phyloP scores from a whole-genome alignment of 1,140 invertebrate genomes.

The Temnothorax longispinosus region DNA sequence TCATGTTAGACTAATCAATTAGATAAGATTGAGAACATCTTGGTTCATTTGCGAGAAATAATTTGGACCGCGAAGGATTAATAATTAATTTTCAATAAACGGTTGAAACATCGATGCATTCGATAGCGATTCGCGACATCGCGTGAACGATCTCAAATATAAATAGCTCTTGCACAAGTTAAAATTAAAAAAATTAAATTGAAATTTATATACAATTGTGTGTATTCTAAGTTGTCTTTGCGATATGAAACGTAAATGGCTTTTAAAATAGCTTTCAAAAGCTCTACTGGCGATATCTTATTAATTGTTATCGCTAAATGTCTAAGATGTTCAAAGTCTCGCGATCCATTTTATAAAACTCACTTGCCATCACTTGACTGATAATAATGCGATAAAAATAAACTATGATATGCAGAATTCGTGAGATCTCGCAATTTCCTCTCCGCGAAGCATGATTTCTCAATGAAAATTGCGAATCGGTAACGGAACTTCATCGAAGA shows the following conservation, averaged over 20 bases:
- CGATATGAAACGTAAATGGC: background rate
- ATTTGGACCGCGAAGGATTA: background rate
- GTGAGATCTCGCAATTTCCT: background rate
- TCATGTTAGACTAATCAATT: background rate
- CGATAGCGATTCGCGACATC: background rate
- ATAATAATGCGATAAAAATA: slow-evolving; percentile 3
- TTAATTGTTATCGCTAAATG: background rate
- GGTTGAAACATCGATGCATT: background rate
- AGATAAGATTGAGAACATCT: background rate
- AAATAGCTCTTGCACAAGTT: background rate
- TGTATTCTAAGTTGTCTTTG: background rate
- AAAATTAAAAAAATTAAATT: background rate
- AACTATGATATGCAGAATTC: background rate
- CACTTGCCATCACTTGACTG: background rate
- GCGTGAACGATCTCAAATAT: background rate
- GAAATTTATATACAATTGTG: background rate
- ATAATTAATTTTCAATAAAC: background rate
- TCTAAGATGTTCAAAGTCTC: background rate
- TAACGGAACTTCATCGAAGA: background rate
- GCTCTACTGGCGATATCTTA: background rate
- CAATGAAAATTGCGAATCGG: background rate
- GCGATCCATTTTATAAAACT: background rate
- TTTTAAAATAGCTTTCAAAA: background rate
- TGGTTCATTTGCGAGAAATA: background rate
- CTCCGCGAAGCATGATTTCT: background rate